Conservation (phyloP, 2,113 vertebrate species). For the Pavo muticus region DNA sequence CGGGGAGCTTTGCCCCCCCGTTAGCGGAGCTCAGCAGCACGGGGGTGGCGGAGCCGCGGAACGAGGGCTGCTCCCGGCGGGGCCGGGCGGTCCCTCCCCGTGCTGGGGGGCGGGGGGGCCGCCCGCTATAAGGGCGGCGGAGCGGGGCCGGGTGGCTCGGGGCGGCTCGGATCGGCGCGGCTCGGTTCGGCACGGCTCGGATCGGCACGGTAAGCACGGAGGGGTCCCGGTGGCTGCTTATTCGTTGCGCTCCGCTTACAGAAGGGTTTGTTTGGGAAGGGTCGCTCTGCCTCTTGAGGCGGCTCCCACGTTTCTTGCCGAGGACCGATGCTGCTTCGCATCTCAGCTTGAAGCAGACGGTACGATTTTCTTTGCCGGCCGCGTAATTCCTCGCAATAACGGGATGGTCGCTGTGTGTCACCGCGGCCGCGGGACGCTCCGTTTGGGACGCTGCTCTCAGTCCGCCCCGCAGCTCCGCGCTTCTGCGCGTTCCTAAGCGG, state of each 20-base stretch:
- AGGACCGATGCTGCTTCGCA: fast-evolving
- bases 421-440: too few species aligned
- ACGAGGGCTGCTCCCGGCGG: too few species aligned
- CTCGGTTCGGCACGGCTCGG: too few species aligned
- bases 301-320: fast-evolving
- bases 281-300: not conserved
- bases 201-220: too few species aligned
- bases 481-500: fast-evolving
- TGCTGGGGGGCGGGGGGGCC: not conserved
- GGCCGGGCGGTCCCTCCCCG: not conserved
- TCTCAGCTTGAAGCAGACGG: fast-evolving
- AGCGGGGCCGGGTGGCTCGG: not conserved
- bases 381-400: too few species aligned
- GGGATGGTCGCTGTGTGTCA: too few species aligned
- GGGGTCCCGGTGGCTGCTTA: not conserved
- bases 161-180: too few species aligned
- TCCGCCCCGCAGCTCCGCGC: fast-evolving
- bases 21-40: too few species aligned
- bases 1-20: not conserved
- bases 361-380: fast-evolving
- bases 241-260: not conserved
- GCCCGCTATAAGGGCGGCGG: not conserved
- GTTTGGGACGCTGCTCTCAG: not conserved
- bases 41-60: not conserved
- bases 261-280: not conserved